Conservation (phyloP, 2,888 invertebrate genomes). For the Celastrina argiolus region DNA sequence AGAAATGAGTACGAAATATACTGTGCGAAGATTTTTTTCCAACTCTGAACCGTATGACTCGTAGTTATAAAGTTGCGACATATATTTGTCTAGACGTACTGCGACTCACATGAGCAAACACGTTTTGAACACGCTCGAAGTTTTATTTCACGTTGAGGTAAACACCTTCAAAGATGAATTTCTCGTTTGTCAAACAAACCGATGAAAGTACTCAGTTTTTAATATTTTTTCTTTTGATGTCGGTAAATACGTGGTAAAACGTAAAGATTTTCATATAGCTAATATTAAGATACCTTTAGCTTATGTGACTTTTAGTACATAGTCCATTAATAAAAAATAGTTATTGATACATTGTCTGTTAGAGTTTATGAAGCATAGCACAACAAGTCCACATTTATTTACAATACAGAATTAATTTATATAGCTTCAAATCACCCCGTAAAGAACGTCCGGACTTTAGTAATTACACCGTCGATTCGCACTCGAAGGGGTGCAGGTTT, state of each 20-base stretch:
- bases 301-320: too few relatives aligned
- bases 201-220: constrained; percentile 48
- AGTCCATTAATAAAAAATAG: too few relatives aligned
- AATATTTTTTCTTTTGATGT: constrained; percentile 49
- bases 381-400: too few relatives aligned
- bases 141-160: constrained; percentile 64
- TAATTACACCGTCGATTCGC: too few relatives aligned
- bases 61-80: constrained; percentile 26
- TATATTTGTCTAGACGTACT: constrained; percentile 48
- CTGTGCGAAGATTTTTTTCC: constrained; percentile 36
- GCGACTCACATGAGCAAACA: constrained; percentile 53
- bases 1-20: constrained; percentile 52
- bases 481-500: too few relatives aligned
- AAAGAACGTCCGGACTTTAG: too few relatives aligned
- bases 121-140: constrained; percentile 56
- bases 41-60: constrained; percentile 31
- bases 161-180: constrained; percentile 67
- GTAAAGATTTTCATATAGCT: constrained; percentile 1
- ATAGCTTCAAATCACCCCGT: too few relatives aligned
- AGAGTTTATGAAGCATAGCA: too few relatives aligned
- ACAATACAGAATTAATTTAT: too few relatives aligned
- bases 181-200: constrained; percentile 60
- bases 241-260: constrained; percentile 9
- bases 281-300: not conserved
- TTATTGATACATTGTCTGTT: too few relatives aligned